phyloP scores from a whole-genome alignment of 2,888 invertebrate genomes.

The Synergus japonicus region DNA sequence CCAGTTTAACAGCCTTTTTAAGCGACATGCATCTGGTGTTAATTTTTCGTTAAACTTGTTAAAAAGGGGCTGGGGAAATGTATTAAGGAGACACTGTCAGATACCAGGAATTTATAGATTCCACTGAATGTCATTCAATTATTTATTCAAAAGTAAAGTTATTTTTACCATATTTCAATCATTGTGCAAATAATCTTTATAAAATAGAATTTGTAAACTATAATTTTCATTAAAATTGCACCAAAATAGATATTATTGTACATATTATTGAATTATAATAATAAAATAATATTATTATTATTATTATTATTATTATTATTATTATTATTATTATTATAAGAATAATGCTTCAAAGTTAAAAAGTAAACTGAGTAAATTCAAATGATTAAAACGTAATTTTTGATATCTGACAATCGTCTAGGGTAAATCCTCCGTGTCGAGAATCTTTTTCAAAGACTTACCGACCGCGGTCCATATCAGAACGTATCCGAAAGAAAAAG shows the following conservation, averaged over 20 bases:
- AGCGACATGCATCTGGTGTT: conserved; percentile 71
- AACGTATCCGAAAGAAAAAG: conserved; percentile 68
- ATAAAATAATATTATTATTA: too few relatives aligned
- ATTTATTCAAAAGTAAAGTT: background rate
- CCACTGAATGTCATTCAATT: background rate
- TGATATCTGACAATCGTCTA: conserved; percentile 46
- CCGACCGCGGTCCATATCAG: conserved; percentile 68
- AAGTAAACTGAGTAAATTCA: background rate
- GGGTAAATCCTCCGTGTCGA: conserved; percentile 30
- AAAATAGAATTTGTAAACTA: background rate
- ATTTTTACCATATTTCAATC: background rate
- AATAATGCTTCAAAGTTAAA: background rate
- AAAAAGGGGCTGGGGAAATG: conserved; percentile 50
- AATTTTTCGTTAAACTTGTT: conserved; percentile 63
- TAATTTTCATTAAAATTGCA: background rate
- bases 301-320: too few relatives aligned
- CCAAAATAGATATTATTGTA: background rate
- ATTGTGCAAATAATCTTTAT: too few relatives aligned
- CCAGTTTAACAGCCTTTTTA: conserved; percentile 63
- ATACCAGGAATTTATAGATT: conserved; percentile 41
- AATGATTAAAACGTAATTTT: too few relatives aligned
- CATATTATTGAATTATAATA: too few relatives aligned
- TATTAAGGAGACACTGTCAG: conserved; percentile 47
- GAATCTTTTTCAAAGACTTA: conserved; percentile 64
- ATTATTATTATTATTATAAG: too few relatives aligned